A percentile compares a stretch with the other conserved stretches of the same genome.
These are phyloP conservation scores for Lasaia peninsularis DNA, from an alignment of 1,140 invertebrate species.

Conservation along the genomic window DNA sequence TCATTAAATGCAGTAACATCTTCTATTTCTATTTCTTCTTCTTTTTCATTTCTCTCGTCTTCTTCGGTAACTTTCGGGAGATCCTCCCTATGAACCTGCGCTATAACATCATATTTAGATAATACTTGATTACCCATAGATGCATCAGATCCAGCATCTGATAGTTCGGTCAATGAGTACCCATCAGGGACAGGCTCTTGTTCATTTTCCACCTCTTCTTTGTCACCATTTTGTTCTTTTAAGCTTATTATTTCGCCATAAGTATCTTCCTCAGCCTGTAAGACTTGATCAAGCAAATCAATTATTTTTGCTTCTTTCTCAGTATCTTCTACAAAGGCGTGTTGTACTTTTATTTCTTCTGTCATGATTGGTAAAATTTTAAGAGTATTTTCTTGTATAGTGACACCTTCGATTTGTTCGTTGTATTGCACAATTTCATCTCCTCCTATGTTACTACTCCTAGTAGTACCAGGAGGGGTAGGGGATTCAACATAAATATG, in stretches of 20 bases:
- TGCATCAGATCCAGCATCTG: conserved; percentile 66
- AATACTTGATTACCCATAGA: conserved; percentile 64
- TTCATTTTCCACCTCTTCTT: conserved; percentile 29
- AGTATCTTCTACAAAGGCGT: conserved; percentile 55
- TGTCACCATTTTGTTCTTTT: conserved; percentile 42
- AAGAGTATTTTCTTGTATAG: conserved; percentile 30
- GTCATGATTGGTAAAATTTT: conserved; percentile 32
- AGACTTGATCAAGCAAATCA: conserved; percentile 63
- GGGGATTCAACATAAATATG: conserved; percentile 60
- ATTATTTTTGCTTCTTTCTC: conserved; percentile 72
- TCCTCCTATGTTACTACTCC: conserved; percentile 41
- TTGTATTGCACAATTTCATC: conserved; percentile 27
- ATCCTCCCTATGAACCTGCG: conserved; percentile 68
- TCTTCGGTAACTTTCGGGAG: conserved; percentile 59
- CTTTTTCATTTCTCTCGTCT: conserved; percentile 41
- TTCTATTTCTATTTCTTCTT: conserved; percentile 39
- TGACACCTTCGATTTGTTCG: conserved; percentile 26
- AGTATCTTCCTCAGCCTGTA: conserved; percentile 66
- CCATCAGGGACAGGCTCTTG: conserved; percentile 41
- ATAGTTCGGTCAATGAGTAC: conserved; percentile 60
- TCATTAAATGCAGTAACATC: conserved; percentile 53
- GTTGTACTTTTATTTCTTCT: conserved; percentile 50
- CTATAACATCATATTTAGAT: conserved; percentile 72
- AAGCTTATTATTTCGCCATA: conserved; percentile 55
- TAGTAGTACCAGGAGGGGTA: conserved; percentile 55